Evolutionary conservation across 2,113 vertebrate species (phyloP).

Genomic region (Antechinus flavipes): DNA sequence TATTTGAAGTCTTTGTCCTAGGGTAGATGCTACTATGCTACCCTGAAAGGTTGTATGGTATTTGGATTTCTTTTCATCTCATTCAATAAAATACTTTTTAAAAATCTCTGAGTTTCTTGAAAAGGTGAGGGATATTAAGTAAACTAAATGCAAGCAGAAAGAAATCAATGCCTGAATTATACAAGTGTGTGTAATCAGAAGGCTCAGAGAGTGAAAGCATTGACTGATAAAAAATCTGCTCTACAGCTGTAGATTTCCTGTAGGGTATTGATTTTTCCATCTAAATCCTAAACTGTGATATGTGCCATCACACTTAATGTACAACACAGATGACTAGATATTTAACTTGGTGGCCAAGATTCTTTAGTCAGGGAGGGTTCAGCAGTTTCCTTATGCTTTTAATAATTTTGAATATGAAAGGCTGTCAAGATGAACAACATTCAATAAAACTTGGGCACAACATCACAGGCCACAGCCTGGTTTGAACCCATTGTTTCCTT

Average conservation of each 20-base stretch:
- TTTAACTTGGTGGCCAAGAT: conserved; percentile 67
- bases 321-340: conserved; percentile 64
- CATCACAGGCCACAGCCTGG: conserved; percentile 26
- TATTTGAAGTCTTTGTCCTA: conserved; percentile 3
- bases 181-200: conserved; percentile 58
- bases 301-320: conserved; percentile 65
- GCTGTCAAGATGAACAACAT: conserved; percentile 67
- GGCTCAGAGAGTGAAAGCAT: conserved; percentile 59
- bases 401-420: conserved; percentile 73
- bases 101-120: conserved; percentile 40
- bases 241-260: conserved; percentile 63
- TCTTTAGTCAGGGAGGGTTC: conserved; percentile 54
- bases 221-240: conserved; percentile 61
- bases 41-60: not conserved
- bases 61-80: not conserved
- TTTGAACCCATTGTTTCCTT: not conserved
- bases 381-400: conserved; percentile 72
- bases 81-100: not conserved
- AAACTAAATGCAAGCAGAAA: conserved; percentile 64
- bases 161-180: conserved; percentile 57
- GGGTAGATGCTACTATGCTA: conserved; percentile 7
- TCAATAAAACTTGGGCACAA: conserved; percentile 70
- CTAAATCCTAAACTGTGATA: conserved; percentile 65
- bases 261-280: conserved; percentile 54
- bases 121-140: conserved; percentile 70